Base-by-base conservation (phyloP, 2,113 vertebrate genomes). In the Aepyceros melampus region DNA sequence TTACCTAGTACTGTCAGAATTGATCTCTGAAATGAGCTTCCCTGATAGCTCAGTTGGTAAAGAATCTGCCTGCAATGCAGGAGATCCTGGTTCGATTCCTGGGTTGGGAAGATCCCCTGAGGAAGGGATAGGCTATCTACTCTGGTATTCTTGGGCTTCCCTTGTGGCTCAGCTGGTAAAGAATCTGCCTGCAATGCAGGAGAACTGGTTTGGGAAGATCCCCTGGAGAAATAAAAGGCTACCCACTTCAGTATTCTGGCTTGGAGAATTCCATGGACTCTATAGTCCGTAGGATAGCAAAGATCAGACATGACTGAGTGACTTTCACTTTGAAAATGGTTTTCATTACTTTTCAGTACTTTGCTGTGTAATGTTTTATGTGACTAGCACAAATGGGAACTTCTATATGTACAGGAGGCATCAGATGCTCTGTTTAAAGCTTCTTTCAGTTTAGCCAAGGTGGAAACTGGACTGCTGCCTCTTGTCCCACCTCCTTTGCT, bases 1-100 rank as follows among this genome's bases (percentile, higher is more conserved):
- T 15, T 29, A 23, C 5, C 51, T 45, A 11, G 31, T 13, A 0
- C 21, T 81, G n/a, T 53, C 0, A 9, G 9, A 15, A 1, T 31
- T 62, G 71, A 49, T 31, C 40, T 79, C 43, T 11, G 6, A 31
- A 27, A 33, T 15, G 3, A 25, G 33, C n/a, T 36, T 74, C 10
- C 5, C 2, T 74, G 67, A 40, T 40, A 40, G 2, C 19, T 6
- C 19, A 40, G n/a, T 6, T 40, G 67, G 19, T 71, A 71, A 71
- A 23, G 67, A 71, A 71, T 71, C 64, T 23, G n/a, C 64, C 64
- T 36, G 64, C 64, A 71, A 21, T 71, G 17, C n/a, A 36, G 64
- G 64, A 36, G 64, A 71, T n/a, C n/a, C n/a, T 40, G n/a, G n/a
- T 40, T 71, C 2, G 1, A 71, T 71, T 12, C 10, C 67, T 71